phyloP scores from a whole-genome alignment of 2,797 vertebrate species.

The Chromis chromis region DNA sequence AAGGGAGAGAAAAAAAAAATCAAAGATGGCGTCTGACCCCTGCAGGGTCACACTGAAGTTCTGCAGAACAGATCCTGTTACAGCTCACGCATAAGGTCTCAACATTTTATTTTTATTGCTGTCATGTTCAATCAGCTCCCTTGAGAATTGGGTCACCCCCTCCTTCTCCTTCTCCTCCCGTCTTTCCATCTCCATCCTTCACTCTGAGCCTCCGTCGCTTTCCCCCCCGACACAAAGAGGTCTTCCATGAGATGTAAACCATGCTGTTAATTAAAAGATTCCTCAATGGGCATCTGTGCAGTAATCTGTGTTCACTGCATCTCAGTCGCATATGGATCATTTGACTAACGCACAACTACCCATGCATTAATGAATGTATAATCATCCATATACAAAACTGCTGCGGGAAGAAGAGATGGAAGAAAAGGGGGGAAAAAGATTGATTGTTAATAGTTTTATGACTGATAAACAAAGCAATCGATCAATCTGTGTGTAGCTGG shows the following conservation, averaged over 20 bases:
- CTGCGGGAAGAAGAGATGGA: conserved; percentile 49
- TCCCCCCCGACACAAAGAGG: conserved; percentile 51
- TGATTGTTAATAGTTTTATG: conserved; percentile 86
- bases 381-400: conserved; percentile 82
- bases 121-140: conserved; percentile 71
- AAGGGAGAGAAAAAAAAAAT: conserved; percentile 17
- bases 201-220: conserved; percentile 16
- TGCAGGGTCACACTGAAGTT: conserved; percentile 54
- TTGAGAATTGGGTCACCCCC: conserved; percentile 62
- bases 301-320: conserved; percentile 72
- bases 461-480: conserved; percentile 87
- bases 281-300: conserved; percentile 77
- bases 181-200: conserved; percentile 57
- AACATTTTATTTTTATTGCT: conserved; percentile 70
- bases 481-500: conserved; percentile 78
- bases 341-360: conserved; percentile 83
- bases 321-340: conserved; percentile 76
- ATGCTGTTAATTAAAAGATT: conserved; percentile 80
- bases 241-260: conserved; percentile 71
- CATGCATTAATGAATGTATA: conserved; percentile 86
- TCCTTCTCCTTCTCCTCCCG: conserved; percentile 28
- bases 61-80: conserved; percentile 58
- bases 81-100: conserved; percentile 54
- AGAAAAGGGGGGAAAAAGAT: conserved; percentile 62
- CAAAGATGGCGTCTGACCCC: conserved; percentile 51